Percentiles rank a stretch among this genome's conserved stretches.
Evolutionary conservation across 2,888 invertebrate species (phyloP).

Genomic region (Furcula furcula): DNA sequence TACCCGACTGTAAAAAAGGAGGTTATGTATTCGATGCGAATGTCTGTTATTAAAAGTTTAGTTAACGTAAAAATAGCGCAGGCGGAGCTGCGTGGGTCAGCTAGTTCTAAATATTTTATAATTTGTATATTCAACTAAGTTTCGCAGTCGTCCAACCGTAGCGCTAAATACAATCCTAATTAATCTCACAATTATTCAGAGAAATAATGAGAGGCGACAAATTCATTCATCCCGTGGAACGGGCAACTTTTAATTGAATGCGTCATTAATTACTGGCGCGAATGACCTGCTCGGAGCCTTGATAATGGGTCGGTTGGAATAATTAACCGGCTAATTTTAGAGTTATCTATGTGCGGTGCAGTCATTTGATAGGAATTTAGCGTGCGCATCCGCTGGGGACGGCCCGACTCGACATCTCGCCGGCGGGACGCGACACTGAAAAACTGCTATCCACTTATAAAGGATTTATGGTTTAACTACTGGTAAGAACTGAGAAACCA

Average conservation of each 20-base stretch:
- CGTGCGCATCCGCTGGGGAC: conserved; percentile 7
- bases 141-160: too few relatives aligned
- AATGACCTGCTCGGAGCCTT: conserved; percentile 24
- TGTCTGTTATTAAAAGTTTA: too few relatives aligned
- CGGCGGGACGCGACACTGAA: not conserved
- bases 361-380: conserved; percentile 5
- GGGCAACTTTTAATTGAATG: not conserved
- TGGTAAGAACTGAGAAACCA: too few relatives aligned
- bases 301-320: conserved; percentile 23
- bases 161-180: too few relatives aligned
- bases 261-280: conserved; percentile 19
- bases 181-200: too few relatives aligned
- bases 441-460: not conserved
- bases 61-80: too few relatives aligned
- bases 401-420: not conserved
- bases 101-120: too few relatives aligned
- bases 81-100: too few relatives aligned
- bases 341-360: conserved; percentile 10
- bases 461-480: too few relatives aligned
- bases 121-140: too few relatives aligned
- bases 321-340: conserved; percentile 24
- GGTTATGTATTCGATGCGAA: too few relatives aligned
- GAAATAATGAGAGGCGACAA: not conserved
- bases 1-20: too few relatives aligned
- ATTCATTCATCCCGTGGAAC: not conserved